A percentile compares a stretch with the other conserved stretches of the same genome.
Evolutionary conservation across 92 coral and sea anemone species (phyloP).

Genomic region (Chrysogorgia sp.): DNA sequence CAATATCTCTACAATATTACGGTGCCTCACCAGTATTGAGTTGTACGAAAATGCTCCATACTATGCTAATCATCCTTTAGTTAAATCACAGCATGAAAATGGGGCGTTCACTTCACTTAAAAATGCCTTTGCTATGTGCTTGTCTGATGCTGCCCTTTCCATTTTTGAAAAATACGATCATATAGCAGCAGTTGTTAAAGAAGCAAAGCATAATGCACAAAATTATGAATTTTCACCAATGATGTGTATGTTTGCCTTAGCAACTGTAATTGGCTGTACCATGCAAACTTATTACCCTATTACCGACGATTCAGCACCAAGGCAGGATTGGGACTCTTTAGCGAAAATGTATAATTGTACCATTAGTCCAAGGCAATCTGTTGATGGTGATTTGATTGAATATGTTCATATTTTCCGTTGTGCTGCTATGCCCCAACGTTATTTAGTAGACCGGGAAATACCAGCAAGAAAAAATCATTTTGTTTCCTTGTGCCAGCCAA

Average conservation of each 20-base stretch:
- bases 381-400: constrained; percentile 23
- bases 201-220: constrained; percentile 38
- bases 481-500: constrained; percentile 52
- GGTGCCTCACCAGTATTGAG: too few species aligned
- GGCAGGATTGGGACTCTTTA: constrained; percentile 33
- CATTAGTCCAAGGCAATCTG: constrained; percentile 15
- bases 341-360: constrained; percentile 44
- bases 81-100: constrained; percentile 40
- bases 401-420: constrained; percentile 45
- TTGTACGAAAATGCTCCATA: constrained; percentile 40
- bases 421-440: constrained; percentile 49
- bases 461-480: constrained; percentile 43
- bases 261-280: constrained; percentile 37
- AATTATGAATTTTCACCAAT: constrained; percentile 35
- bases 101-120: constrained; percentile 43
- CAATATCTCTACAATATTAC: too few species aligned
- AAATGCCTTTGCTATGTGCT: constrained; percentile 55
- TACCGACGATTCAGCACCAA: constrained; percentile 40
- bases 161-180: constrained; percentile 20
- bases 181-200: constrained; percentile 37
- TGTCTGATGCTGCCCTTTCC: constrained; percentile 46
- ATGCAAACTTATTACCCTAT: constrained; percentile 45
- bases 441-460: constrained; percentile 44
- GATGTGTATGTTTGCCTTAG: constrained; percentile 40
- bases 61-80: constrained; percentile 46